Percentiles rank a stretch among this genome's conserved stretches.
These are phyloP conservation scores for Sesia bembeciformis DNA, from an alignment of 2,888 invertebrate species.

Conservation along the genomic window DNA sequence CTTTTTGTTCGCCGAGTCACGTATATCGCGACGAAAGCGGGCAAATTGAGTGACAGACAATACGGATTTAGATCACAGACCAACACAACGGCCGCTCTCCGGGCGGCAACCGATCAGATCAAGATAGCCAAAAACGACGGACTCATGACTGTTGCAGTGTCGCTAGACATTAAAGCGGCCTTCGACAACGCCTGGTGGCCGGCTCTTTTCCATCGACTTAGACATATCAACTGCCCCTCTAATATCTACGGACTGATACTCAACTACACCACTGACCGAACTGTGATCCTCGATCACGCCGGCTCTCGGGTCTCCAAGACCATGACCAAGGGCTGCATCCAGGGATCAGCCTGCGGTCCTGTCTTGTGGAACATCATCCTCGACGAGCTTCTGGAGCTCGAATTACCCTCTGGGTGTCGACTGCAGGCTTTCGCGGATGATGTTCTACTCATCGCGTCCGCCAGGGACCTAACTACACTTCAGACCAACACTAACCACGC, in stretches of 20 bases:
- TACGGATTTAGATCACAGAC: conserved; percentile 12
- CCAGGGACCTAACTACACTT: too few species aligned
- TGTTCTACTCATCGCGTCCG: too few species aligned
- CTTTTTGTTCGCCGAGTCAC: conserved; percentile 5
- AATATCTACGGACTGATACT: conserved; percentile 11
- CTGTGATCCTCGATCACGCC: conserved; percentile 6
- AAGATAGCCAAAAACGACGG: neutral
- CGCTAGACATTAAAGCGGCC: conserved; percentile 5
- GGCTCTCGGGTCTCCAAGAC: conserved; percentile 3
- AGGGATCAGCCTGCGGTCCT: conserved; percentile 16
- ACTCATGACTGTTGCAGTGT: conserved; percentile 4
- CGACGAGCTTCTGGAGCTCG: conserved; percentile 9
- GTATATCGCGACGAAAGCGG: neutral
- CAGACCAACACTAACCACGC: too few species aligned
- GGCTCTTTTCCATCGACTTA: conserved; percentile 8
- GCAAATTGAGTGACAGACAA: conserved; percentile 1
- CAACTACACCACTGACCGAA: conserved; percentile 8
- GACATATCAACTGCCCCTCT: conserved; percentile 6
- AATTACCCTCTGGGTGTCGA: conserved; percentile 2
- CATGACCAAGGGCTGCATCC: conserved; percentile 15
- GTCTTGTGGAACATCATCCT: conserved; percentile 16
- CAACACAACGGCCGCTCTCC: conserved; percentile 7
- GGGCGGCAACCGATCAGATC: neutral
- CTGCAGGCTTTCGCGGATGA: too few species aligned
- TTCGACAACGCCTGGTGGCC: conserved; percentile 7